Percentiles rank a stretch among this genome's conserved stretches.
Conservation (phyloP, 2,113 vertebrate genomes). For the Dascyllus trimaculatus region DNA sequence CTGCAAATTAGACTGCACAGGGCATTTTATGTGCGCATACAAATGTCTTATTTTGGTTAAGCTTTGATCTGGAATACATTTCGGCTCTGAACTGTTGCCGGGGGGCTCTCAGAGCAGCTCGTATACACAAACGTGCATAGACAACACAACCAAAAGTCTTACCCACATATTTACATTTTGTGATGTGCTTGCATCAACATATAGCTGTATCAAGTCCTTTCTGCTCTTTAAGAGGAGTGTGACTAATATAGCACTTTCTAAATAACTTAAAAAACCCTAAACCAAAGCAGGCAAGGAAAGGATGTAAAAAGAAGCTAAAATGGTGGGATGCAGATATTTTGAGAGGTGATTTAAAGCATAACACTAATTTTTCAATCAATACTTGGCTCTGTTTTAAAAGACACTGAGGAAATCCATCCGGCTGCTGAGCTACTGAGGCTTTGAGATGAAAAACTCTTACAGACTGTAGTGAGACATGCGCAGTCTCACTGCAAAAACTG, state of each 20-base stretch:
- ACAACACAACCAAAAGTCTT: slow-evolving; percentile 25
- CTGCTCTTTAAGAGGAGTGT: neutral
- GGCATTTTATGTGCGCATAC: slow-evolving; percentile 58
- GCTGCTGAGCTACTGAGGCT: slow-evolving; percentile 6
- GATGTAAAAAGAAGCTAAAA: neutral
- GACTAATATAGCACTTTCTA: neutral
- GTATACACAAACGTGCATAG: neutral
- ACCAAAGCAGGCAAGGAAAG: neutral
- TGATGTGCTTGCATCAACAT: neutral
- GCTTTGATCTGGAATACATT: slow-evolving; percentile 77
- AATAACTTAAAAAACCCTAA: neutral
- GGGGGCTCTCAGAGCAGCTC: slow-evolving; percentile 29
- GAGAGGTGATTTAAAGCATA: slow-evolving; percentile 51
- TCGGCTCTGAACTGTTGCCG: slow-evolving; percentile 58
- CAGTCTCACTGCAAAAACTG: slow-evolving; percentile 29
- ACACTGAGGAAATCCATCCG: slow-evolving; percentile 9
- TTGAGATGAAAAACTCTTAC: slow-evolving; percentile 46
- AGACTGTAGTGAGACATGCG: slow-evolving; percentile 18
- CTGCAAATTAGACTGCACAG: slow-evolving; percentile 59
- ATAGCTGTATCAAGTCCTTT: neutral
- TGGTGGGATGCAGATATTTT: slow-evolving; percentile 18
- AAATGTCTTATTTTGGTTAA: slow-evolving; percentile 64
- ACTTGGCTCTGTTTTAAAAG: slow-evolving; percentile 36
- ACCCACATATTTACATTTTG: slow-evolving; percentile 17
- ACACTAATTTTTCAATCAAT: slow-evolving; percentile 60